Conservation (phyloP, 2,797 vertebrate genomes). For the Sebastes alutus region DNA sequence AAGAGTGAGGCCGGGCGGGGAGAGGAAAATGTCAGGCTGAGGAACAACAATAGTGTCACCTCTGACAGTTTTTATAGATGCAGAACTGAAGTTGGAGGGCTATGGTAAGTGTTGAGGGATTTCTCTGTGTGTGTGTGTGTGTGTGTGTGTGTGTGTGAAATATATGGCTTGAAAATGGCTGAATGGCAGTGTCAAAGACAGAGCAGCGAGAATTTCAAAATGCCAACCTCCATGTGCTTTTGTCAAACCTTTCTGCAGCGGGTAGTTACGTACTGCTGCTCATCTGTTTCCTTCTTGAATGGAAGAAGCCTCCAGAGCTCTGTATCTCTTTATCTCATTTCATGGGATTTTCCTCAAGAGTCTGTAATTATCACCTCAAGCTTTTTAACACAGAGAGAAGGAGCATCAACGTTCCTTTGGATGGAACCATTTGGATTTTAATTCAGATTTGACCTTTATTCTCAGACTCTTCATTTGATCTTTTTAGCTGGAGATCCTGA, state of each 20-base stretch:
- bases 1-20: constrained; percentile 24
- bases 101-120: background rate
- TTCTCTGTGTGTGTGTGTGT: constrained; percentile 6
- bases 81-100: constrained; percentile 5
- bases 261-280: background rate
- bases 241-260: background rate
- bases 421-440: background rate
- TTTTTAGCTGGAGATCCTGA: background rate
- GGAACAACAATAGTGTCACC: constrained; percentile 26
- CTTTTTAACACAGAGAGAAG: background rate
- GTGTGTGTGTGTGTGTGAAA: constrained; percentile 15
- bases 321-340: background rate
- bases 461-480: background rate
- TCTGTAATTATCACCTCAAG: constrained; percentile 9
- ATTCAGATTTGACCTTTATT: constrained; percentile 41
- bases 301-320: background rate
- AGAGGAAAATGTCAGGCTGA: constrained; percentile 35
- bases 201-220: background rate
- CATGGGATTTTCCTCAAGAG: constrained; percentile 20
- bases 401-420: background rate
- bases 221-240: background rate
- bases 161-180: background rate
- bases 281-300: background rate
- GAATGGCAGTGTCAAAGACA: background rate
- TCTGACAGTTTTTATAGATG: constrained; percentile 21